A percentile compares a stretch with the other conserved stretches of the same genome.
phyloP scores from a whole-genome alignment of 1,140 invertebrate species.

The Branchinecta lynchi region DNA sequence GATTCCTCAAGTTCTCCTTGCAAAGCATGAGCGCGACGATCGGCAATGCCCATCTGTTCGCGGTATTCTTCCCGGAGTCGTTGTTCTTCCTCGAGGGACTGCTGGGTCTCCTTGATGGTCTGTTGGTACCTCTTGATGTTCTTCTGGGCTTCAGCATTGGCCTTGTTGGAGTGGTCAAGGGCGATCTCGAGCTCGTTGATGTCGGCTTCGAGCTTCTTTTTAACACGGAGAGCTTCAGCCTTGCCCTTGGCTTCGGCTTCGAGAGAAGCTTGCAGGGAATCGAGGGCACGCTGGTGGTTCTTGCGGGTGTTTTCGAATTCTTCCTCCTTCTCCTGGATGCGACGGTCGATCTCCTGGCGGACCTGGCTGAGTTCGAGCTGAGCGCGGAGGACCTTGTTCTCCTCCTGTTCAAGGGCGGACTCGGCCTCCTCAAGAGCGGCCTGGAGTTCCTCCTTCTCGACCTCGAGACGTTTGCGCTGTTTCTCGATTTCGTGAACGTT shows the following conservation, averaged over 20 bases:
- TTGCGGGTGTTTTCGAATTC: slow-evolving; percentile 99
- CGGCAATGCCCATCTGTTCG: slow-evolving; percentile 87
- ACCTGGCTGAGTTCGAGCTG: slow-evolving; percentile 95
- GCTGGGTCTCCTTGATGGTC: slow-evolving; percentile 86
- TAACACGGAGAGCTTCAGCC: slow-evolving; percentile 96
- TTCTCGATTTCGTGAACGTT: slow-evolving; percentile 99
- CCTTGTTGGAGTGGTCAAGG: slow-evolving; percentile 93
- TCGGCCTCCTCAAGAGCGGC: slow-evolving; percentile 97
- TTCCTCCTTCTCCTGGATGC: slow-evolving; percentile 98
- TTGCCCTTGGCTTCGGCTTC: slow-evolving; percentile 98
- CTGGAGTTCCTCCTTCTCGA: slow-evolving; percentile 98
- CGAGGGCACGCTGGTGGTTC: slow-evolving; percentile 96
- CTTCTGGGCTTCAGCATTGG: slow-evolving; percentile 96
- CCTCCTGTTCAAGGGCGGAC: slow-evolving; percentile 94
- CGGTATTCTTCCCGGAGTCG: slow-evolving; percentile 88
- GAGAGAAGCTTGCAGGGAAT: slow-evolving; percentile 97
- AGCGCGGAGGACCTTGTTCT: slow-evolving; percentile 90
- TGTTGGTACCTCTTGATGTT: slow-evolving; percentile 94
- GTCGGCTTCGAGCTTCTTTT: slow-evolving; percentile 99
- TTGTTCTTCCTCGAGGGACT: slow-evolving; percentile 92
- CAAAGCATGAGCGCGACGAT: slow-evolving; percentile 84
- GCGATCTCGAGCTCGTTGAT: slow-evolving; percentile 99
- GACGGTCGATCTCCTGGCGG: slow-evolving; percentile 93
- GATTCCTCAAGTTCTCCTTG: slow-evolving; percentile 94
- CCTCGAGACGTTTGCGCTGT: slow-evolving; percentile 88